These are phyloP conservation scores for Megastigmus dorsalis DNA, from an alignment of 2,888 invertebrate species.

Conservation along the genomic window DNA sequence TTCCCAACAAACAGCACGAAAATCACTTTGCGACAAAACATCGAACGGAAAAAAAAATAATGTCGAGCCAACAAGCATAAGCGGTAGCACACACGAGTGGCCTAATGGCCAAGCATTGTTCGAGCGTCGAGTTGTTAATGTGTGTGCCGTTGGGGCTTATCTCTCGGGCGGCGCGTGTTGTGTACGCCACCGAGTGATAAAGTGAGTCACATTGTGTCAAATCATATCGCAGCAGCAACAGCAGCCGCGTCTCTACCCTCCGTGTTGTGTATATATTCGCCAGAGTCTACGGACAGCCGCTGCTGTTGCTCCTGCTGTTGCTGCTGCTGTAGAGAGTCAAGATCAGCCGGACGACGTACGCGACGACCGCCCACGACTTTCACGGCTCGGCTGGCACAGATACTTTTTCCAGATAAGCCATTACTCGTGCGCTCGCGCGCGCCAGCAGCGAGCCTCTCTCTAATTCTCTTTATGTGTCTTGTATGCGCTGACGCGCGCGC, in stretches of 20 bases:
- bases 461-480: constrained; percentile 24
- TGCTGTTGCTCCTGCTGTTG: too few relatives aligned
- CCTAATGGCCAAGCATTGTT: constrained; percentile 27
- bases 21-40: too few relatives aligned
- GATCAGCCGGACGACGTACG: neutral
- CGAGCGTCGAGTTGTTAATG: neutral
- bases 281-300: neutral
- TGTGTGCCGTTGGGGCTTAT: constrained; percentile 39
- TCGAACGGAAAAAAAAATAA: constrained; percentile 24
- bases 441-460: too few relatives aligned
- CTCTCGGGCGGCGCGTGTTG: too few relatives aligned
- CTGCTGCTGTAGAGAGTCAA: neutral
- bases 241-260: too few relatives aligned
- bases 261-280: constrained; percentile 18
- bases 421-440: constrained; percentile 32
- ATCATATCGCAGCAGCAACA: constrained; percentile 26
- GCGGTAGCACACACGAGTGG: neutral
- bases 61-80: too few relatives aligned
- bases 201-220: constrained; percentile 29
- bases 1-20: too few relatives aligned
- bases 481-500: neutral
- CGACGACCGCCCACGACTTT: constrained; percentile 44
- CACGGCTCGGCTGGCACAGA: constrained; percentile 44
- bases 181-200: too few relatives aligned
- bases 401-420: constrained; percentile 49